Conservation (phyloP, 2,888 invertebrate genomes). For the Stictocephala bisonia region DNA sequence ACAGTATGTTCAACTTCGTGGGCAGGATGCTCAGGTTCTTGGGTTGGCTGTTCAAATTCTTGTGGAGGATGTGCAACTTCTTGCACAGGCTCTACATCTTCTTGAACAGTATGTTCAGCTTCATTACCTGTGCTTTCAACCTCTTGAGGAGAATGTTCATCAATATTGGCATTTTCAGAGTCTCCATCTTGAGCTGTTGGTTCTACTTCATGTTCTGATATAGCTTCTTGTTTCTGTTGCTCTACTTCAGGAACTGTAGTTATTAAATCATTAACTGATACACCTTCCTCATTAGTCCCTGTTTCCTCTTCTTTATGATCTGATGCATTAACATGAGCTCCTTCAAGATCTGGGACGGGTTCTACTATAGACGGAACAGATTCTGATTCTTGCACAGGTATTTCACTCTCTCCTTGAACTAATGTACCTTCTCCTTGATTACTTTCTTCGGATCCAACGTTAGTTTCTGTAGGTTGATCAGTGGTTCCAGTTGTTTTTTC, state of each 20-base stretch:
- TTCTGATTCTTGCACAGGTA: too few species aligned
- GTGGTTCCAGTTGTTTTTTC: too few species aligned
- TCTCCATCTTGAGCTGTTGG: not conserved
- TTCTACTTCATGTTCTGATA: slow-evolving; percentile 8
- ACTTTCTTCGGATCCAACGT: too few species aligned
- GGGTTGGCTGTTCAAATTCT: slow-evolving; percentile 16
- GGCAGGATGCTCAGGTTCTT: slow-evolving; percentile 32
- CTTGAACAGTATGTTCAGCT: not conserved
- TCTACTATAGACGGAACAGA: too few species aligned
- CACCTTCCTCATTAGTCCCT: too few species aligned
- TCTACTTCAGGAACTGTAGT: not conserved
- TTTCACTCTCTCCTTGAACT: too few species aligned
- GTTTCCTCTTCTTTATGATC: too few species aligned
- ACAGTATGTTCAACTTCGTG: slow-evolving; percentile 45
- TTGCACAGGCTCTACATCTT: slow-evolving; percentile 52
- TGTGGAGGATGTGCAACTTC: slow-evolving; percentile 39
- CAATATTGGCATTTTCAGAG: not conserved
- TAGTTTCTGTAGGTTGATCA: too few species aligned
- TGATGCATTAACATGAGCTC: too few species aligned
- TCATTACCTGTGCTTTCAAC: not conserved
- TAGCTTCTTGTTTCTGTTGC: not conserved
- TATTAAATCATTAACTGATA: too few species aligned
- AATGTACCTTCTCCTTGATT: too few species aligned
- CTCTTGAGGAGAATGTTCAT: not conserved
- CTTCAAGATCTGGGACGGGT: too few species aligned